Conservation (phyloP, 2,113 vertebrate genomes). For the Caranx melampygus region DNA sequence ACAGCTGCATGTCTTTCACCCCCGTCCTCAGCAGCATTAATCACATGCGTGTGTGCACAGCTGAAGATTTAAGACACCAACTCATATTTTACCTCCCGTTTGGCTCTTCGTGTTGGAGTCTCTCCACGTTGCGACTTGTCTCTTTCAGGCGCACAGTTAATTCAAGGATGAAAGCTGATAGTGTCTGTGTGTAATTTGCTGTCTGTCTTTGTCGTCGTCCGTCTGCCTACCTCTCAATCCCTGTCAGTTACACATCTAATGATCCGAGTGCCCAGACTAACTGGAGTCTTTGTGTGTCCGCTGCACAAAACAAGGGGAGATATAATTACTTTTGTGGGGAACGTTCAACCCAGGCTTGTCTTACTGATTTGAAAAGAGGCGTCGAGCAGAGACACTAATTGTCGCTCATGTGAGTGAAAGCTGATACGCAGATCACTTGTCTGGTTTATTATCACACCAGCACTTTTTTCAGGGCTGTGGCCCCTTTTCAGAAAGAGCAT, state of each 20-base stretch:
- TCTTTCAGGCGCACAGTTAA: constrained; percentile 15
- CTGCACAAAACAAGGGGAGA: constrained; percentile 50
- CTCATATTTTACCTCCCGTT: constrained; percentile 2
- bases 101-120: not conserved
- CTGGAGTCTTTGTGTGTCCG: constrained; percentile 68
- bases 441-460: constrained; percentile 28
- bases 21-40: constrained; percentile 5
- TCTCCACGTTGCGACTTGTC: constrained; percentile 31
- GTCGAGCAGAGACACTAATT: constrained; percentile 60
- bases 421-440: constrained; percentile 33
- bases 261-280: constrained; percentile 55
- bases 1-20: constrained; percentile 4
- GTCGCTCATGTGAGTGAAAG: constrained; percentile 53
- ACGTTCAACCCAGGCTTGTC: constrained; percentile 52
- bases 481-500: not conserved
- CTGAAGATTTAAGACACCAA: not conserved
- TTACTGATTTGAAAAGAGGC: constrained; percentile 50
- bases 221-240: constrained; percentile 25
- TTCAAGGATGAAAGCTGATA: constrained; percentile 55
- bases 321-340: constrained; percentile 61
- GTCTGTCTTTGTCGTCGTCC: constrained; percentile 19
- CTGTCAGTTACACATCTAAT: constrained; percentile 54
- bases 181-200: constrained; percentile 37
- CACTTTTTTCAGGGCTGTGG: not conserved
- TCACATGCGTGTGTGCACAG: not conserved